Evolutionary conservation across 1,140 invertebrate genomes (phyloP).

Genomic region (Colletes gigas): DNA sequence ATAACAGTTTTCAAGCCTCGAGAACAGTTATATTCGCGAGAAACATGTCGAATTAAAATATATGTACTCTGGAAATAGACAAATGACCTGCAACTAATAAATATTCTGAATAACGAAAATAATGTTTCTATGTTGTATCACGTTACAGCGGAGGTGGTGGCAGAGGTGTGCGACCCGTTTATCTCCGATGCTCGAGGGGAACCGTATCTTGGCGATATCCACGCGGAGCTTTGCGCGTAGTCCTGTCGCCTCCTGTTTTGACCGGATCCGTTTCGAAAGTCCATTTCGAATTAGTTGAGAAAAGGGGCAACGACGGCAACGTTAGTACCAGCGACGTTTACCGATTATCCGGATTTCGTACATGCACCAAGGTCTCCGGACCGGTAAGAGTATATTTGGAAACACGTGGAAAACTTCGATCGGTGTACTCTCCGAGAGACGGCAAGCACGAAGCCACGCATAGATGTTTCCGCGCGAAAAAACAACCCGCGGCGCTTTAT

Average conservation of each 20-base stretch:
- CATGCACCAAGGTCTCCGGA: constrained; percentile 85
- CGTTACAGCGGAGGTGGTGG: constrained; percentile 76
- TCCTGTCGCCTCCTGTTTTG: constrained; percentile 80
- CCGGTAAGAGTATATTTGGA: constrained; percentile 87
- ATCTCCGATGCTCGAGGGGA: constrained; percentile 88
- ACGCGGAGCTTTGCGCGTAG: constrained; percentile 86
- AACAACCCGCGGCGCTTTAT: constrained; percentile 87
- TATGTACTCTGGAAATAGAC: too few relatives aligned
- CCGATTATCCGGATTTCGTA: constrained; percentile 83
- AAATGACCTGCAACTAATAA: too few relatives aligned
- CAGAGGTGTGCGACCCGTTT: constrained; percentile 88
- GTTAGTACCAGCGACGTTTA: background rate
- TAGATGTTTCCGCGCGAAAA: constrained; percentile 84
- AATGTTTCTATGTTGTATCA: background rate
- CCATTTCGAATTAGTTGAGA: background rate
- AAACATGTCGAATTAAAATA: too few relatives aligned
- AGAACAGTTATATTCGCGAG: too few relatives aligned
- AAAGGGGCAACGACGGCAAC: background rate
- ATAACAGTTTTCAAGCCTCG: too few relatives aligned
- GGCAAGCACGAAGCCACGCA: constrained; percentile 83
- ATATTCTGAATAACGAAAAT: background rate
- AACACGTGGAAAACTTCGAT: constrained; percentile 83
- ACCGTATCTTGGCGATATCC: constrained; percentile 88
- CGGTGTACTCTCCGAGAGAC: constrained; percentile 84
- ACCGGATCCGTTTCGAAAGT: background rate